Evolutionary conservation across 2,888 invertebrate species (phyloP), one percentile per base, ranked within the genome.

Genomic region (Tuberolachnus salignus): DNA sequence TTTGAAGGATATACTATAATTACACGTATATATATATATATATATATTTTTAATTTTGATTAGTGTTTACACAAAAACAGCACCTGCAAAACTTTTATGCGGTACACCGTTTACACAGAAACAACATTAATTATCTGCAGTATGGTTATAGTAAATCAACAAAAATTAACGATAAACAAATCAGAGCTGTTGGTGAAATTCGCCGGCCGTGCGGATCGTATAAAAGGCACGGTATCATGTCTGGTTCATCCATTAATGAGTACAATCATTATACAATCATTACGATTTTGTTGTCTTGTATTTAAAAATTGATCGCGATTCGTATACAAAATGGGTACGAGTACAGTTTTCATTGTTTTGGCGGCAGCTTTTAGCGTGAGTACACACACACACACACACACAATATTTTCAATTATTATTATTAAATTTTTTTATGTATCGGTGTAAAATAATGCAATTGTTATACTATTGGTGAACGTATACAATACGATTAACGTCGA

Each of bases 111-210:
- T 3, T 34, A 34, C 34, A 34, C 6, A 34, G 34, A 34, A n/a
- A n/a, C n/a, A n/a, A n/a, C n/a, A n/a, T n/a, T n/a, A n/a, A n/a
- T n/a, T n/a, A n/a, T n/a, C n/a, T n/a, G n/a, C n/a, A n/a, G n/a
- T n/a, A n/a, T n/a, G n/a, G n/a, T n/a, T n/a, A n/a, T n/a, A n/a
- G n/a, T n/a, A n/a, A n/a, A n/a, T n/a, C n/a, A n/a, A n/a, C 6
- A 71, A 51, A 71, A 70, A 34, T 34, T 11, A 23, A n/a, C 1
- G 9, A 26, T 59, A 8, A 21, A 72, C 59, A 49, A 34, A 72
- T 16, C 49, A 72, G 49, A 61, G 46, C 19, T n/a, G 49, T 19
- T 72, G 26, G 19, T 72, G 59, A 19, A 72, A 57, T 19, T 71
- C n/a, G n/a, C n/a, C n/a, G n/a, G n/a, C n/a, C n/a, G n/a, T n/a